Evolutionary conservation across 2,797 vertebrate genomes (phyloP), one percentile per base, ranked within the genome.

Genomic region (Glyptemys insculpta): DNA sequence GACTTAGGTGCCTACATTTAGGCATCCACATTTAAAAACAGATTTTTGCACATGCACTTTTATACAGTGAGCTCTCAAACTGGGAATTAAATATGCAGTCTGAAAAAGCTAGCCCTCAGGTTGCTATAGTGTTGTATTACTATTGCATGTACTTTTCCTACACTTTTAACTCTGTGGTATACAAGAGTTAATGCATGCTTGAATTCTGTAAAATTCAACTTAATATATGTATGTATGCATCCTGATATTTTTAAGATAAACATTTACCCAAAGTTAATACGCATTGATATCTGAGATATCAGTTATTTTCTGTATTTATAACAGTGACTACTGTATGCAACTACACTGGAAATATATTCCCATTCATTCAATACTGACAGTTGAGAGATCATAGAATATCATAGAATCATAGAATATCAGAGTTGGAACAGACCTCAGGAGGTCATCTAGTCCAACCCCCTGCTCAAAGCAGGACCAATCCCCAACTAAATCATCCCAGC

Each of bases 251-350:
- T 47, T 76, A 12, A 5, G 31, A 5, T 0, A 83, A 25, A 29
- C 37, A 57, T 5, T 5, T 6, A 9, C 47, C 50, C 82, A 23
- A 10, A 16, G 6, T 89, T 57, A 15, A 41, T 11, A 4, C 16
- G 6, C 44, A 50, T 5, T 25, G 7, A 29, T 49, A 62, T 25
- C 4, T 79, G 76, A 94, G 65, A 84, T 90, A 87, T 54, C 1
- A 2, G 18, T 82, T 83, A 62, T 68, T 79, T 74, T 41, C 15
- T 11, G 12, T 53, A 1, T 83, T 85, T 41, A 52, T 53, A 25
- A 68, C 88, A 11, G 49, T 47, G 49, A 83, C 44, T 2, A 8
- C 50, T 0, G 0, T 18, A 21, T 14, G 5, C 0, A 7, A 8
- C n/a, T 2, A 2, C 47, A 47, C 79, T 86, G 52, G 53, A 84